Percentiles rank a stretch among this genome's conserved stretches.
These are phyloP conservation scores for Drosophila nigromelanica DNA, from an alignment of 1,140 invertebrate species.

Conservation along the genomic window DNA sequence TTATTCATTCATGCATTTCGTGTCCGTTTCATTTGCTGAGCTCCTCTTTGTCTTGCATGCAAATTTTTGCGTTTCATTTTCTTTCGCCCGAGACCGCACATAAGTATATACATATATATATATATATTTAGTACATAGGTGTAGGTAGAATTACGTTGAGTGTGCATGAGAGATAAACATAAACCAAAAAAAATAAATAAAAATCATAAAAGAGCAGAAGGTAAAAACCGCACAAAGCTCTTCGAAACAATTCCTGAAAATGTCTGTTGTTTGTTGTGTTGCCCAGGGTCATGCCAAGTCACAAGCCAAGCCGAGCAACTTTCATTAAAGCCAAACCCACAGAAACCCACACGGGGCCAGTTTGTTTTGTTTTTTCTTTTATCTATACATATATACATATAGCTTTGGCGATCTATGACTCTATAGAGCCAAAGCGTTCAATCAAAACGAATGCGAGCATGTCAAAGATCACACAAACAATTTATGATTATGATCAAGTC, in stretches of 20 bases:
- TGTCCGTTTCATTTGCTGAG: slow-evolving; percentile 42
- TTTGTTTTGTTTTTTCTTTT: neutral
- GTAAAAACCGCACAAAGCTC: slow-evolving; percentile 50
- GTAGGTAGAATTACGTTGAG: slow-evolving; percentile 56
- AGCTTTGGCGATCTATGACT: slow-evolving; percentile 34
- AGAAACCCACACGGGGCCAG: slow-evolving; percentile 30
- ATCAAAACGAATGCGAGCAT: slow-evolving; percentile 37
- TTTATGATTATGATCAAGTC: slow-evolving; percentile 55
- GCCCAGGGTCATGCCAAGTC: slow-evolving; percentile 62
- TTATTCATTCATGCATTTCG: slow-evolving; percentile 65
- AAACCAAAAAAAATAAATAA: slow-evolving; percentile 11
- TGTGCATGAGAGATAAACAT: slow-evolving; percentile 33
- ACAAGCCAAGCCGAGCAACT: slow-evolving; percentile 59
- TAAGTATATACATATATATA: slow-evolving; percentile 25
- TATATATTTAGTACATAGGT: slow-evolving; percentile 16
- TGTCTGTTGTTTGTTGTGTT: slow-evolving; percentile 35
- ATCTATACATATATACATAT: neutral
- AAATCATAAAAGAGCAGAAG: slow-evolving; percentile 11
- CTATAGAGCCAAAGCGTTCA: slow-evolving; percentile 36
- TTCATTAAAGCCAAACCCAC: slow-evolving; percentile 67
- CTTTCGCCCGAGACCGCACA: slow-evolving; percentile 19
- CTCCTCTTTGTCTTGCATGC: slow-evolving; percentile 59
- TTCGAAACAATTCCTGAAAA: slow-evolving; percentile 56
- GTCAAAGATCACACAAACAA: slow-evolving; percentile 60
- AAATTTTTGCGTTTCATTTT: slow-evolving; percentile 59